phyloP scores from a whole-genome alignment of 2,888 invertebrate species.

The Dasysyrphus tricinctus region DNA sequence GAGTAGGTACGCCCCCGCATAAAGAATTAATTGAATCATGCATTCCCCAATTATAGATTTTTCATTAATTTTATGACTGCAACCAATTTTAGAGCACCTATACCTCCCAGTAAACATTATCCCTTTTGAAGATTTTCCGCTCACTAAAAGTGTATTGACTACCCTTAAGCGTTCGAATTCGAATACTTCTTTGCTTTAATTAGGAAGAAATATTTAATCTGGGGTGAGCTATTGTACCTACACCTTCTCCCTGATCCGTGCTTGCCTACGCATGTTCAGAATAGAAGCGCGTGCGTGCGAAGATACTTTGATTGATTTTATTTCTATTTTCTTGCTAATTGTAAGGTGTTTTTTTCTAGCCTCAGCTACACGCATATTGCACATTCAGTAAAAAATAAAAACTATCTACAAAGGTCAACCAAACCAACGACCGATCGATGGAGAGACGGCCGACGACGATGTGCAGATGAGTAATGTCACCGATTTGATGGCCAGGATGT shows the following conservation, averaged over 20 bases:
- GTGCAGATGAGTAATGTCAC: slow-evolving; percentile 61
- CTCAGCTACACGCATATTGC: slow-evolving; percentile 30
- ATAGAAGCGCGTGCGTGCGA: slow-evolving; percentile 26
- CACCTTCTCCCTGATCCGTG: background rate
- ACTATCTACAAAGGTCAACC: slow-evolving; percentile 33
- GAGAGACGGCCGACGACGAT: background rate
- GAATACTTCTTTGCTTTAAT: no score
- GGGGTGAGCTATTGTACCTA: background rate
- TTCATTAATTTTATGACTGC: no score
- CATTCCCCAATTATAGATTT: no score
- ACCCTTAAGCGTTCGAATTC: no score
- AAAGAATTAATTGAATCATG: no score
- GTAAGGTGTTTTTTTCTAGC: background rate
- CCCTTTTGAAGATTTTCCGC: no score
- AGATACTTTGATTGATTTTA: slow-evolving; percentile 45
- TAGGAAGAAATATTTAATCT: no score
- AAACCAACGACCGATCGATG: background rate
- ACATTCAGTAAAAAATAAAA: slow-evolving; percentile 24
- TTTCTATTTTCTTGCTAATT: slow-evolving; percentile 23
- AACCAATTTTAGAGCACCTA: no score
- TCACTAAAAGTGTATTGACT: no score
- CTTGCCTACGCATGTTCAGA: slow-evolving; percentile 15
- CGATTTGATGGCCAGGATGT: slow-evolving; percentile 75
- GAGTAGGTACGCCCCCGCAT: no score
- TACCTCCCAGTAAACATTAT: no score